phyloP scores from a whole-genome alignment of 2,888 invertebrate genomes.

The Malacosoma neustria region DNA sequence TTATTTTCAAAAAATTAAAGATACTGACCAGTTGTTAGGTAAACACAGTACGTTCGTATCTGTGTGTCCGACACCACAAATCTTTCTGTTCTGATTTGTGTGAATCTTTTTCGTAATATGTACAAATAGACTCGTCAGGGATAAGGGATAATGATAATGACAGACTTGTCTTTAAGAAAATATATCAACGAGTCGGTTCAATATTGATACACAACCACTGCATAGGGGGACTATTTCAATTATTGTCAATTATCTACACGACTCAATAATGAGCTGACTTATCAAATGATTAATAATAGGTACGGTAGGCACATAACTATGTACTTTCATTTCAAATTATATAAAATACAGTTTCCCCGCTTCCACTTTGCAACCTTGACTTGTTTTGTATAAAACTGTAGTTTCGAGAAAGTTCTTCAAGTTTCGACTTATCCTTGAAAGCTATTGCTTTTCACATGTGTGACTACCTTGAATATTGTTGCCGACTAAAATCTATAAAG shows the following conservation, averaged over 20 bases:
- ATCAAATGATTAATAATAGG: not conserved
- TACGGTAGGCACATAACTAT: not conserved
- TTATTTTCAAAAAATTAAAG: no score
- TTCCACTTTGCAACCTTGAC: not conserved
- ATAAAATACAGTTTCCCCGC: not conserved
- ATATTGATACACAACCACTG: no score
- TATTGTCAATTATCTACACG: not conserved
- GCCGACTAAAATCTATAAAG: slow-evolving; percentile 7
- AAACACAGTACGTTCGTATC: no score
- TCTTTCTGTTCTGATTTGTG: no score
- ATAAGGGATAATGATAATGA: no score
- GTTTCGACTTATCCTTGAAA: not conserved
- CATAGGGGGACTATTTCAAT: no score
- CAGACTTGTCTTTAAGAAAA: no score
- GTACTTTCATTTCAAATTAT: not conserved
- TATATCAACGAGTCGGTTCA: no score
- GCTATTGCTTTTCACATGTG: not conserved
- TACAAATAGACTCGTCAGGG: no score
- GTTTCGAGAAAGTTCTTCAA: slow-evolving; percentile 10
- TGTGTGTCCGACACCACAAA: no score
- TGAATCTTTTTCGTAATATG: no score
- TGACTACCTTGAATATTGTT: slow-evolving; percentile 3
- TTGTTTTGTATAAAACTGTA: not conserved
- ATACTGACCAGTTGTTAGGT: no score
- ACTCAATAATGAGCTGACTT: not conserved